phyloP scores from a whole-genome alignment of 2,113 vertebrate species.

The Dunckerocampus dactyliophorus region DNA sequence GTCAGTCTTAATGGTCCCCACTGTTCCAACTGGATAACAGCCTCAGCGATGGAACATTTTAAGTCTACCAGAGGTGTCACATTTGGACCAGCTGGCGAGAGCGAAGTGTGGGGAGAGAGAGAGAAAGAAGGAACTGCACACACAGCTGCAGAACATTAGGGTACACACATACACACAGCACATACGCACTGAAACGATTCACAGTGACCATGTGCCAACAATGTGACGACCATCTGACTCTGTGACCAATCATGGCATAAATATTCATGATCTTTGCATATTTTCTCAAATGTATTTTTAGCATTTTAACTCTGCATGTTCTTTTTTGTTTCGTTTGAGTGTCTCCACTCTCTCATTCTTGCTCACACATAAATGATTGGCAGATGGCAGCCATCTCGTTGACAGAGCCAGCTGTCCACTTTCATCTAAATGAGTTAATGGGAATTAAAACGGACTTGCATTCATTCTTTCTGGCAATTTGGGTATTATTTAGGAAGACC shows the following conservation, averaged over 20 bases:
- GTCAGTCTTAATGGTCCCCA: conserved; percentile 50
- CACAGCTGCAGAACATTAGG: conserved; percentile 18
- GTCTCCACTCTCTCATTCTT: conserved; percentile 13
- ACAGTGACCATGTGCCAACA: conserved; percentile 34
- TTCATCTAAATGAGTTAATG: conserved; percentile 32
- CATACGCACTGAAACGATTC: conserved; percentile 21
- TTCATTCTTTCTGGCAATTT: not conserved
- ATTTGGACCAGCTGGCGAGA: conserved; percentile 44
- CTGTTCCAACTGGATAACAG: conserved; percentile 42
- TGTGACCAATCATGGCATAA: conserved; percentile 61
- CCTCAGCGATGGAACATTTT: conserved; percentile 43
- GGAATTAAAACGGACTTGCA: conserved; percentile 1
- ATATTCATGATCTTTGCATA: conserved; percentile 52
- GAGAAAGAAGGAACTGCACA: conserved; percentile 7
- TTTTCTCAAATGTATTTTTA: conserved; percentile 4
- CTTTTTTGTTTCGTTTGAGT: not conserved
- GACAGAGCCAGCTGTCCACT: conserved; percentile 60
- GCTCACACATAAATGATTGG: conserved; percentile 45
- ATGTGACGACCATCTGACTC: conserved; percentile 57
- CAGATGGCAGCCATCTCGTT: conserved; percentile 58
- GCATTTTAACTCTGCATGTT: not conserved
- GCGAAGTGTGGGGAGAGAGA: conserved; percentile 5
- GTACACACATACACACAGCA: not conserved
- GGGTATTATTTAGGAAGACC: not conserved
- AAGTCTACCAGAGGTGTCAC: conserved; percentile 38